A percentile compares a stretch with the other conserved stretches of the same genome.
Conservation (phyloP, 2,113 vertebrate genomes). For the Rhodinocichla rosea region DNA sequence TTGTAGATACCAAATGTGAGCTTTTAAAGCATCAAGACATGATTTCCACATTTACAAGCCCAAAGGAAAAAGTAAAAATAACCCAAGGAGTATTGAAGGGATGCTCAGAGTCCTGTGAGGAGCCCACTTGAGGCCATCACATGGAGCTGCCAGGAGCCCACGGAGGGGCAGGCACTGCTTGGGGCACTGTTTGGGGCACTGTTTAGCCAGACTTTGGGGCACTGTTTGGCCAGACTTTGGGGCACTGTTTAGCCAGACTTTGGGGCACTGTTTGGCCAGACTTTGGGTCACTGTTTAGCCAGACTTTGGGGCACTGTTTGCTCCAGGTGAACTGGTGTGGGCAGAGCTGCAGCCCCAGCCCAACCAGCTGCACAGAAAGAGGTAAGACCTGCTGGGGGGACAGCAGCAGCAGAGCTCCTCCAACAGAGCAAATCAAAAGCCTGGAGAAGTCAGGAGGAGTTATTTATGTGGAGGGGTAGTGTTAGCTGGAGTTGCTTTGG, state of each 20-base stretch:
- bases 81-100: background rate
- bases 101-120: background rate
- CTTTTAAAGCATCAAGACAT: background rate
- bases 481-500: slow-evolving; percentile 7
- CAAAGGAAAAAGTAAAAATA: background rate
- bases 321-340: background rate
- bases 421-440: background rate
- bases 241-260: too few relatives aligned
- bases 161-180: background rate
- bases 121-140: background rate
- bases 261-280: too few relatives aligned
- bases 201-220: too few relatives aligned
- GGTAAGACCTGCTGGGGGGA: background rate
- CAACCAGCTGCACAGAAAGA: fast-evolving
- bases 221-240: too few relatives aligned
- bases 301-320: background rate
- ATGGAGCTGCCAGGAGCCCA: background rate
- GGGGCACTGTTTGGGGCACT: background rate
- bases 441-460: background rate
- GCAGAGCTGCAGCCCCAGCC: background rate
- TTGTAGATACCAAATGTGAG: background rate
- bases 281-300: background rate
- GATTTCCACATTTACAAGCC: background rate
- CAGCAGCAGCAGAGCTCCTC: background rate
- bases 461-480: background rate